phyloP scores from a whole-genome alignment of 2,113 vertebrate species.

The Panthera uncia region DNA sequence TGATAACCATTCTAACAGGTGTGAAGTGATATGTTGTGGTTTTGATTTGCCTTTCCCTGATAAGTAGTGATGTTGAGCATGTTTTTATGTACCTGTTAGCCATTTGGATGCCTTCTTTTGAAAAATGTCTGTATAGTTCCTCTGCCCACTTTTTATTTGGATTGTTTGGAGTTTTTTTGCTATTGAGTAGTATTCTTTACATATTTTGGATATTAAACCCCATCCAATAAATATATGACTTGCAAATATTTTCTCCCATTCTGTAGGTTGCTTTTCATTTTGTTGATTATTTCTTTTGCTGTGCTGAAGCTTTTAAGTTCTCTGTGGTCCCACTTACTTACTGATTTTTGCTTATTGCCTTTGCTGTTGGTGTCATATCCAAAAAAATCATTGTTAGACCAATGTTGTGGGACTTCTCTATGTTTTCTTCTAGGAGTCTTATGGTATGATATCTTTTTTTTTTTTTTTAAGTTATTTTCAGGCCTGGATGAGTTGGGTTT shows the following conservation, averaged over 20 bases:
- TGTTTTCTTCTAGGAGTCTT: neutral
- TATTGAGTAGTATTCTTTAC: neutral
- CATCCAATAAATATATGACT: neutral
- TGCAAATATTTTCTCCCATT: neutral
- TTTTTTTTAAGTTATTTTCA: too few relatives aligned
- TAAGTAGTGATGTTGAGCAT: neutral
- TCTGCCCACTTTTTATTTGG: neutral
- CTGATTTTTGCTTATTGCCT: neutral
- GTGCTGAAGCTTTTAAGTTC: neutral
- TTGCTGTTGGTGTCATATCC: neutral
- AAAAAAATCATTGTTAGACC: neutral
- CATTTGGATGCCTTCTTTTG: neutral
- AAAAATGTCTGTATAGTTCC: neutral
- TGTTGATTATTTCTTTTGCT: neutral
- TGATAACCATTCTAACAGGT: neutral
- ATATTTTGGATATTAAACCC: neutral
- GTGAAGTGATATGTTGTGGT: neutral
- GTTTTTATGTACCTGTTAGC: neutral
- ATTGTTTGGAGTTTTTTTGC: neutral
- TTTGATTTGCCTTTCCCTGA: neutral
- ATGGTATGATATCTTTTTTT: neutral
- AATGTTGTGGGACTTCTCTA: neutral
- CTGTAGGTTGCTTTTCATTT: neutral
- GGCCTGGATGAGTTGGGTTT: too few relatives aligned
- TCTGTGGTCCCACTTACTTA: neutral